phyloP scores from a whole-genome alignment of 2,113 vertebrate genomes.

The Erythrolamprus reginae region DNA sequence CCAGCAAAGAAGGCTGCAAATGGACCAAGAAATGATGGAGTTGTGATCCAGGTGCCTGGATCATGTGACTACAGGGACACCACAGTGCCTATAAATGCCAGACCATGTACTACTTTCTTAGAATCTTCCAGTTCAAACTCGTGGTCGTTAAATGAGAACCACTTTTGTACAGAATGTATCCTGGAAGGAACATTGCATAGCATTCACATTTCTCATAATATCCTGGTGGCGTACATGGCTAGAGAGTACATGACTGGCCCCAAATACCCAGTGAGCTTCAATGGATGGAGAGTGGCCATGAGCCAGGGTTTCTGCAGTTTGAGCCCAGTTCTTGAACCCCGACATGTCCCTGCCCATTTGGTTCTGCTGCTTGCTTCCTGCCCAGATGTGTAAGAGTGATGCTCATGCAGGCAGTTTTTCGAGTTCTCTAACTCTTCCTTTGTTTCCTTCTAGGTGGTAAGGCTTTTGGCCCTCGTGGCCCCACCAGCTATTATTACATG shows the following conservation, averaged over 20 bases:
- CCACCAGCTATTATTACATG: constrained; percentile 92
- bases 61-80: not conserved
- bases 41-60: not conserved
- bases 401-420: not conserved
- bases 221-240: not conserved
- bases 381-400: not conserved
- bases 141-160: not conserved
- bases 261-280: not conserved
- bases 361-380: not conserved
- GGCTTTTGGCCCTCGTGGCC: constrained; percentile 83
- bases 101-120: not conserved
- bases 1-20: not conserved
- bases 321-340: not conserved
- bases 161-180: not conserved
- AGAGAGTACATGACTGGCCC: not conserved
- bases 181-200: not conserved
- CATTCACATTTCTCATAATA: not conserved
- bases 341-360: not conserved
- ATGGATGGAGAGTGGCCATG: not conserved
- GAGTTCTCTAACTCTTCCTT: not conserved
- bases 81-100: not conserved
- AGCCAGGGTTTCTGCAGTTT: not conserved
- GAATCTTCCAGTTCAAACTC: not conserved
- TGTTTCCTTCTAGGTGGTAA: constrained; percentile 72
- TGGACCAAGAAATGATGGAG: not conserved